These are phyloP conservation scores for Asarcornis scutulata DNA, from an alignment of 2,113 vertebrate genomes.

Conservation along the genomic window DNA sequence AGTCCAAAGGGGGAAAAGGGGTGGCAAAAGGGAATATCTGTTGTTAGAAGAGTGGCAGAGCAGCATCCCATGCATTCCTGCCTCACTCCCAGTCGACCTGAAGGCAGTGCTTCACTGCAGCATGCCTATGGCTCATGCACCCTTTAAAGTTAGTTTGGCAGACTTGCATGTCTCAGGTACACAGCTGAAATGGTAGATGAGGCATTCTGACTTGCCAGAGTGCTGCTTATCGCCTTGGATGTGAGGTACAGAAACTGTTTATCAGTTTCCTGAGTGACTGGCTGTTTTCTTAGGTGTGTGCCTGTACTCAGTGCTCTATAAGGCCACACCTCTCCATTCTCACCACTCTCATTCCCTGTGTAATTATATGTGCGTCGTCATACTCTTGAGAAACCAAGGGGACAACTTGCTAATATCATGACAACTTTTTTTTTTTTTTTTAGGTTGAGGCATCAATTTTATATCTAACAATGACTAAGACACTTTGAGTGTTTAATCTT, in stretches of 20 bases:
- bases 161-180: not conserved
- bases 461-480: slow-evolving; percentile 12
- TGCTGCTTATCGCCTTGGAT: not conserved
- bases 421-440: not conserved
- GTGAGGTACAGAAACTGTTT: not conserved
- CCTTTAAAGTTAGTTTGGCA: not conserved
- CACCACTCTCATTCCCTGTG: slow-evolving; percentile 13
- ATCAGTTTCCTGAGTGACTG: not conserved
- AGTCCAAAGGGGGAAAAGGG: not conserved
- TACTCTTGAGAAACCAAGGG: slow-evolving; percentile 31
- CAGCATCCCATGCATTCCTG: not conserved
- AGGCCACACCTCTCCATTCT: slow-evolving; percentile 31
- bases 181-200: not conserved
- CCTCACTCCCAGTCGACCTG: not conserved
- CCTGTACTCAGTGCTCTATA: not conserved
- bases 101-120: not conserved
- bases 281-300: slow-evolving; percentile 28
- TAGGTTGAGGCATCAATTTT: not conserved
- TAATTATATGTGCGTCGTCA: not conserved
- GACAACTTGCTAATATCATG: not conserved
- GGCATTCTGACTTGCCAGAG: rapidly evolving
- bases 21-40: not conserved
- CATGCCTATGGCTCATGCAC: not conserved
- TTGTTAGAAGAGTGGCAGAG: not conserved
- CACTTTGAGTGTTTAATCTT: not conserved